Base-by-base conservation (phyloP, 2,888 invertebrate species). In the Plagodis pulveraria region DNA sequence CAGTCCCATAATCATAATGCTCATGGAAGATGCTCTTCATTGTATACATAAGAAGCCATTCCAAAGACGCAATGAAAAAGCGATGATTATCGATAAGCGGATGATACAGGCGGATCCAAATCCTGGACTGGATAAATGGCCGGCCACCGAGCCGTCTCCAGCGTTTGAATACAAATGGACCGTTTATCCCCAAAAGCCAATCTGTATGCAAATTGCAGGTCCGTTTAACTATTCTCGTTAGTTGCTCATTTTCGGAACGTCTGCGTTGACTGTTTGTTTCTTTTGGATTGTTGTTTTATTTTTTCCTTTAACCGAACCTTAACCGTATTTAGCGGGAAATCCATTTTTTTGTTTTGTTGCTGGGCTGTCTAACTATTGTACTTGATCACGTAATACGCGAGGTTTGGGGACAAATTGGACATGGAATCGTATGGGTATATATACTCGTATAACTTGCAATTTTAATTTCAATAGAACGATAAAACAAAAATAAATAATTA, bases 171-270 rank as follows among this genome's bases (percentile, higher is more conserved):
- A 91, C 92, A 91, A 91, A 92, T 91, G 89, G 88, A 88, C 77
- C 90, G 86, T 91, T 92, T 91, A 92, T 90, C 89, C 89, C 88
- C 81, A 81, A 84, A 88, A 92, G 91, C 91, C 91, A 92, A 91
- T 92, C 89, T 92, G 91, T 91, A 92, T 91, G 92, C 83, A 89
- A 91, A 92, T 92, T 86, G 84, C 86, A 84, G 86, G 84, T 87
- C 86, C 85, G 81, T 88, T 90, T 88, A 89, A 91, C 91, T 91
- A 89, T 91, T 86, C 91, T 90, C 90, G 91, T 91, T 91, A 91
- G 90, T 90, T 91, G 91, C 90, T 90, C 91, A 91, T 91, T 92
- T 91, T 88, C 88, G 78, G 78, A 83, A 88, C 81, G 84, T 89
- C 87, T 86, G 84, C 82, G 80, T 88, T 88, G 85, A 81, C 77